Percentiles rank a stretch among this genome's conserved stretches.
Conservation (phyloP, 1,140 invertebrate species). For the Brachionus rotundiformis region DNA sequence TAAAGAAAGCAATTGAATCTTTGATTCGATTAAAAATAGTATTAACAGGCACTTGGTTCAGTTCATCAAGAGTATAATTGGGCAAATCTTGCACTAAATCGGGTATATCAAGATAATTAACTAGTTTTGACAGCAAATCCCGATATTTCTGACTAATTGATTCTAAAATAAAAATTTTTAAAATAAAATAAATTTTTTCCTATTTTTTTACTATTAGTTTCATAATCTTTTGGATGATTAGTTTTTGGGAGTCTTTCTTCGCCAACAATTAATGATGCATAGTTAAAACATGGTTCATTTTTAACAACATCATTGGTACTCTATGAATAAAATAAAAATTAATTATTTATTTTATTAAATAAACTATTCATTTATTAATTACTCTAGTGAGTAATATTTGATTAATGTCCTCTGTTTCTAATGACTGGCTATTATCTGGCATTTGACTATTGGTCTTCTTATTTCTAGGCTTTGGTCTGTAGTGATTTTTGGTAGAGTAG, state of each 20-base stretch:
- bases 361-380: background rate
- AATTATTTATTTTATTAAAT: background rate
- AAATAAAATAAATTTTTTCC: background rate
- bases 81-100: background rate
- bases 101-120: background rate
- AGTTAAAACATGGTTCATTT: background rate
- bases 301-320: background rate
- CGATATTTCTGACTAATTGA: background rate
- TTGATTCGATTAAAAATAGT: background rate
- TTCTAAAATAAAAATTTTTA: background rate
- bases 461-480: background rate
- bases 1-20: background rate
- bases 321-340: background rate
- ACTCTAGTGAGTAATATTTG: background rate
- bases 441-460: background rate
- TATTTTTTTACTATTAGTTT: background rate
- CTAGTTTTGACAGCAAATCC: background rate
- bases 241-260: background rate
- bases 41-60: background rate
- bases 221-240: background rate
- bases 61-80: background rate
- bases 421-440: background rate
- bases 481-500: background rate
- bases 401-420: background rate
- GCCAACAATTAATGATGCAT: background rate